A percentile compares a stretch with the other conserved stretches of the same genome.
Conservation (phyloP, 64 coral and sea anemone genomes). For the Pocillopora verrucosa region DNA sequence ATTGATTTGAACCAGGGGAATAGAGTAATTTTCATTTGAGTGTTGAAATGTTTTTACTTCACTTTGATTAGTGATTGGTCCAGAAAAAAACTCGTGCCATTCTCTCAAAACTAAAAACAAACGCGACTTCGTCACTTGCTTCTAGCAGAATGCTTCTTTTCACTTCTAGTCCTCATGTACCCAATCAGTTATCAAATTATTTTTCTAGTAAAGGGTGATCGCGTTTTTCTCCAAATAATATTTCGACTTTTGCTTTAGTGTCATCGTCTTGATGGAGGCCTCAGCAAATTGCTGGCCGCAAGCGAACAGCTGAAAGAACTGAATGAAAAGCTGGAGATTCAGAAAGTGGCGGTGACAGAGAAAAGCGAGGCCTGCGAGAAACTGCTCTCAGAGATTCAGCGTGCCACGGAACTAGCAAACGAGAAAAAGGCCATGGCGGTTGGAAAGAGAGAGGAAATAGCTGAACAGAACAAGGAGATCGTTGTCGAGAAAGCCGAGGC, state of each 20-base stretch:
- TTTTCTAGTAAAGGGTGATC: neutral
- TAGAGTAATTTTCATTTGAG: no score
- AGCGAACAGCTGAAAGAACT: conserved; percentile 97
- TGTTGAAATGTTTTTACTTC: no score
- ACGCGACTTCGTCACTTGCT: no score
- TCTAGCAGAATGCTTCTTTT: no score
- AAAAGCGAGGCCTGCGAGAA: conserved; percentile 98
- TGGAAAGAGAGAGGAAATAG: conserved; percentile 92
- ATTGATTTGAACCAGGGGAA: no score
- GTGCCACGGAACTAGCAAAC: conserved; percentile 81
- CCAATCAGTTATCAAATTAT: neutral
- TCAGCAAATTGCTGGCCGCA: conserved; percentile 92
- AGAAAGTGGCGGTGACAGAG: conserved; percentile 97
- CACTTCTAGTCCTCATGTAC: no score
- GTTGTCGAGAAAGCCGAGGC: conserved; percentile 88
- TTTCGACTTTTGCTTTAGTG: conserved; percentile 60
- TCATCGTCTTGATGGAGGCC: conserved; percentile 97
- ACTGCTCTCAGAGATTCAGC: conserved; percentile 80
- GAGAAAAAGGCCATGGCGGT: conserved; percentile 96
- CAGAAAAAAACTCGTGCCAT: no score
- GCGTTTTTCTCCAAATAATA: neutral
- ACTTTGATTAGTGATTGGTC: no score
- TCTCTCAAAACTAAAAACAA: no score
- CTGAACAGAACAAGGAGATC: conserved; percentile 91
- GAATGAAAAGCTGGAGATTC: conserved; percentile 94